phyloP scores from a whole-genome alignment of 2,888 invertebrate species.

The Xestobium rufovillosum region DNA sequence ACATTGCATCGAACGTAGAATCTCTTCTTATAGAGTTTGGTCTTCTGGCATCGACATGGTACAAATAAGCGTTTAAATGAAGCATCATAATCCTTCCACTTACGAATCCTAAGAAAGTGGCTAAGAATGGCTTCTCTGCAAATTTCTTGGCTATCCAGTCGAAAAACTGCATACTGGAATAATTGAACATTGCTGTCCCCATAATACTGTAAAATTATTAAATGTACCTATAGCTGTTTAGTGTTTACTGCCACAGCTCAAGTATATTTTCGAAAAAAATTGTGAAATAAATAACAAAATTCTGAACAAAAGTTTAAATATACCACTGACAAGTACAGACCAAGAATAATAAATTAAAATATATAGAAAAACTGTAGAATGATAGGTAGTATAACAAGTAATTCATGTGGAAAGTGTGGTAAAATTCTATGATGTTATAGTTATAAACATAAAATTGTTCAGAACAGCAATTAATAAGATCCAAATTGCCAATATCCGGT shows the following conservation, averaged over 20 bases:
- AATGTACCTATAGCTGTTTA: too few species aligned
- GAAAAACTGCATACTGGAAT: constrained; percentile 32
- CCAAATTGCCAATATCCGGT: too few species aligned
- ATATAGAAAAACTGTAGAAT: too few species aligned
- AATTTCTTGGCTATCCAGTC: constrained; percentile 28
- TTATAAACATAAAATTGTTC: too few species aligned
- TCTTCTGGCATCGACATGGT: constrained; percentile 36
- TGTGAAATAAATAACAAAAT: constrained; percentile 8
- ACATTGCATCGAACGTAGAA: constrained; percentile 30
- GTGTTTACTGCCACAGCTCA: too few species aligned
- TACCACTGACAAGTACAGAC: too few species aligned
- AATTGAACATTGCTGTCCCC: constrained; percentile 37
- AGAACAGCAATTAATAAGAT: too few species aligned
- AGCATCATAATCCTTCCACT: constrained; percentile 36
- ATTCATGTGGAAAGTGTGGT: too few species aligned
- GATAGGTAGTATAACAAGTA: too few species aligned
- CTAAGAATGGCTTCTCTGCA: constrained; percentile 24
- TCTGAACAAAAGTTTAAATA: not conserved
- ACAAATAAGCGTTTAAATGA: constrained; percentile 35
- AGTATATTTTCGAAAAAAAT: too few species aligned
- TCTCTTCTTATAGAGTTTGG: constrained; percentile 22
- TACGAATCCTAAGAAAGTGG: constrained; percentile 31
- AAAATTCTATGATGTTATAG: too few species aligned
- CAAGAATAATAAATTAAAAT: too few species aligned
- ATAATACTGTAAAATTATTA: constrained; percentile 30